phyloP scores from a whole-genome alignment of 2,888 invertebrate genomes.

The Sarcophaga carnaria region DNA sequence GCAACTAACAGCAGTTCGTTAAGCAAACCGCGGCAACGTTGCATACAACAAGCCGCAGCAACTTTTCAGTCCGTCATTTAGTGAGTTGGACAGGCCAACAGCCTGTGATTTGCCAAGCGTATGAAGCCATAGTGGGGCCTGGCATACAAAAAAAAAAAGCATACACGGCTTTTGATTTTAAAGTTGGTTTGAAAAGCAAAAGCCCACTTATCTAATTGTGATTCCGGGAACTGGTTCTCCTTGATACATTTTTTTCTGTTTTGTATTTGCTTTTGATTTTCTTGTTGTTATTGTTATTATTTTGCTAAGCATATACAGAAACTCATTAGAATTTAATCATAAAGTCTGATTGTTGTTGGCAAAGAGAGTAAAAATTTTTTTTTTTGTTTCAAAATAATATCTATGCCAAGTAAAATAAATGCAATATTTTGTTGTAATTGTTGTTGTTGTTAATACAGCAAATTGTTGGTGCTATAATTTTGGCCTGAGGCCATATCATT shows the following conservation, averaged over 20 bases:
- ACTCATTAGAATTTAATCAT: conserved; percentile 70
- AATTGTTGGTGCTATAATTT: conserved; percentile 39
- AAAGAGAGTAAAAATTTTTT: conserved; percentile 31
- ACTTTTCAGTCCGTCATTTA: conserved; percentile 31
- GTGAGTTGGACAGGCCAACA: conserved; percentile 44
- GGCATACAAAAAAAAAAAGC: neutral
- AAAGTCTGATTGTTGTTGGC: conserved; percentile 45
- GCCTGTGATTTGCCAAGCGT: conserved; percentile 11
- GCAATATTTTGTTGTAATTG: conserved; percentile 50
- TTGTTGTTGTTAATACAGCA: conserved; percentile 41
- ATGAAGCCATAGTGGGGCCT: neutral
- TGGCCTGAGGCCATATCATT: conserved; percentile 56
- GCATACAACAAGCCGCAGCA: conserved; percentile 30
- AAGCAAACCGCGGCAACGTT: conserved; percentile 11
- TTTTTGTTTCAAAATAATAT: neutral
- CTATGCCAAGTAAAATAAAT: conserved; percentile 48
- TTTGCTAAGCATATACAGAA: conserved; percentile 31
- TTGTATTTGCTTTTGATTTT: neutral
- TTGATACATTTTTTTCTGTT: conserved; percentile 59
- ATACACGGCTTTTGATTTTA: conserved; percentile 21
- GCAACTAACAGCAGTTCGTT: neutral
- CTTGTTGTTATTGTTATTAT: conserved; percentile 25
- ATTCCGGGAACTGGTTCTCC: conserved; percentile 68
- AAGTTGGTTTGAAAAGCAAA: conserved; percentile 1
- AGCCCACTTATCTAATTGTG: conserved; percentile 68